Evolutionary conservation across 2,888 invertebrate genomes (phyloP).

Genomic region (Andrena marginata): DNA sequence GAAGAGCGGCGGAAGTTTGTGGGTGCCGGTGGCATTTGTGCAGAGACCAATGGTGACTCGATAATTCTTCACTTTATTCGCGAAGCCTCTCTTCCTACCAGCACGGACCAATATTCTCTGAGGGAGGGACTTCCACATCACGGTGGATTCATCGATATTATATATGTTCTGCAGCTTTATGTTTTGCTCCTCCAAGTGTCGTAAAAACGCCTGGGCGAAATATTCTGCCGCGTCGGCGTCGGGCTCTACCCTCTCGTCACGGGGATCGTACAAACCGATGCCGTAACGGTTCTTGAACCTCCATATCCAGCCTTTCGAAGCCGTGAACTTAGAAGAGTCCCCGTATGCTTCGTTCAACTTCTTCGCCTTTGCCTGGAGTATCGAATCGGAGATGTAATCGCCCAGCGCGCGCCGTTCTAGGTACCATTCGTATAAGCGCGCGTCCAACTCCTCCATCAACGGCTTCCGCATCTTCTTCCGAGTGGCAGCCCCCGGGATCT

Average conservation of each 20-base stretch:
- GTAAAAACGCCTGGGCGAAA: background rate
- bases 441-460: background rate
- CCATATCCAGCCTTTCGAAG: slow-evolving; percentile 3
- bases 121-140: background rate
- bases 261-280: background rate
- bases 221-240: background rate
- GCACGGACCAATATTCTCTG: background rate
- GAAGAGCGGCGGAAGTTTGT: background rate
- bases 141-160: background rate
- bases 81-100: background rate
- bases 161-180: background rate
- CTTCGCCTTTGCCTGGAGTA: background rate
- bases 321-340: background rate
- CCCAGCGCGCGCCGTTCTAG: background rate
- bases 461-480: slow-evolving; percentile 1
- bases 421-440: background rate
- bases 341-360: background rate
- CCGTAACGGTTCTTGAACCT: background rate
- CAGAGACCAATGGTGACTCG: background rate
- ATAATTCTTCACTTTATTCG: background rate
- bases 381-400: background rate
- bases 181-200: background rate
- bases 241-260: background rate
- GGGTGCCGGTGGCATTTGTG: background rate
- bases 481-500: background rate